Evolutionary conservation across 2,113 vertebrate genomes (phyloP), one percentile per base, ranked within the genome.

Genomic region (Paratilapia polleni): DNA sequence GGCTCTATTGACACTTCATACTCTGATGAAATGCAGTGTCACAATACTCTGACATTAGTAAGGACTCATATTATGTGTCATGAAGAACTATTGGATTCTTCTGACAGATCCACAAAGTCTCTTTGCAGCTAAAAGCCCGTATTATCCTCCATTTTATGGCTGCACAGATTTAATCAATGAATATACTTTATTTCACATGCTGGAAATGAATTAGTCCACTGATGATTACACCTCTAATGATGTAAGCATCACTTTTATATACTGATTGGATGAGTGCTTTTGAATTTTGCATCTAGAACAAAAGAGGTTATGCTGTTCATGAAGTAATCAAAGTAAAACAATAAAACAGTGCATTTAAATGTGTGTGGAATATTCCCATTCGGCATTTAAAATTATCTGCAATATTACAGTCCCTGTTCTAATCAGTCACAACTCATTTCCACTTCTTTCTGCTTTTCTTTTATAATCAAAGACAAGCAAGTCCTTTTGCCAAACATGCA

Each of bases 381-480:
- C 74, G 66, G 66, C 24, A 22, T 81, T 81, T 76, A 31, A 47
- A 60, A 57, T 0, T 20, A 2, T 62, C 17, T 59, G 63, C 15
- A 31, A 14, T 2, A 9, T 56, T 58, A n/a, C 66, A 8, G 66
- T 70, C 38, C 60, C 63, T 62, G 63, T 36, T 79, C 4, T 49
- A 12, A 83, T 80, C 84, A 74, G 66, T 31, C n/a, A 10, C 60
- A 73, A 75, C 78, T 60, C 57, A 26, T 82, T 59, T 73, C 68
- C 47, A 73, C 68, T 73, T 60, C 43, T 34, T 82, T 63, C 59
- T 34, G 95, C 94, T 95, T 96, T 96, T 80, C 24, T 88, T 97
- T 97, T 96, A 94, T 96, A 96, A 95, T 96, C 96, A 96, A 96
- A 97, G 96, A 96, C 94, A 96, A 97, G 96, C 96, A 7, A 96